phyloP scores from a whole-genome alignment of 2,113 vertebrate species.

The Puffinus mauretanicus region DNA sequence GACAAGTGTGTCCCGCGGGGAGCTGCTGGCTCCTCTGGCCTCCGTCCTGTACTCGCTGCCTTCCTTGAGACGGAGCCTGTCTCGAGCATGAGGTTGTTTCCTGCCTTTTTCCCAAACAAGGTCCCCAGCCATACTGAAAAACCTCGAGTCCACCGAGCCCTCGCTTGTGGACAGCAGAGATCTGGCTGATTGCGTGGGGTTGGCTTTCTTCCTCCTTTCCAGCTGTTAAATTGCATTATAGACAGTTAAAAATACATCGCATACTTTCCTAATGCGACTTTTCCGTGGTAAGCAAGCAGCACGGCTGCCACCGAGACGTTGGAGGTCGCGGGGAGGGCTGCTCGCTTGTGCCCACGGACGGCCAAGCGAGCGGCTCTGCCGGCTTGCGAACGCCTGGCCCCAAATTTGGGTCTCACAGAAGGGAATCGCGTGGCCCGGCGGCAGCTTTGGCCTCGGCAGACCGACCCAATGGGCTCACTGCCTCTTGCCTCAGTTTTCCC shows the following conservation, averaged over 20 bases:
- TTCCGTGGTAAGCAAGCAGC: not conserved
- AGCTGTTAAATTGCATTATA: constrained; percentile 56
- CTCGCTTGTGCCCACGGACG: not conserved
- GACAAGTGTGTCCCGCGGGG: accelerated
- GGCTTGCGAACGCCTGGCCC: not conserved
- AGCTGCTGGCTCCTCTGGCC: not conserved
- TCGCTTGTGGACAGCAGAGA: not conserved
- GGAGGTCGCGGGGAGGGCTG: not conserved
- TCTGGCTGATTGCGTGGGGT: not conserved
- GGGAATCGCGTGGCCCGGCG: accelerated
- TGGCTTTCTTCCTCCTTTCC: constrained; percentile 29
- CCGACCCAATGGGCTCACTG: not conserved
- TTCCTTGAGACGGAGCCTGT: not conserved
- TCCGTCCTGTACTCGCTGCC: not conserved
- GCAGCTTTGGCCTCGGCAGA: not conserved
- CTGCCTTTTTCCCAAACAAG: not conserved
- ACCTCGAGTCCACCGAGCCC: not conserved
- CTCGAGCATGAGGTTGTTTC: not conserved
- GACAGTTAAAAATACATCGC: constrained; percentile 55
- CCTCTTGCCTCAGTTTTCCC: constrained; percentile 15
- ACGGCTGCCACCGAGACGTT: not conserved
- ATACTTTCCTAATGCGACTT: constrained; percentile 58
- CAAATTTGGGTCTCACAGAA: not conserved
- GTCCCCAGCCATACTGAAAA: not conserved
- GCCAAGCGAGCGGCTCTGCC: accelerated